Base-by-base conservation (phyloP, 2,113 vertebrate genomes). In the Malurus elegans region DNA sequence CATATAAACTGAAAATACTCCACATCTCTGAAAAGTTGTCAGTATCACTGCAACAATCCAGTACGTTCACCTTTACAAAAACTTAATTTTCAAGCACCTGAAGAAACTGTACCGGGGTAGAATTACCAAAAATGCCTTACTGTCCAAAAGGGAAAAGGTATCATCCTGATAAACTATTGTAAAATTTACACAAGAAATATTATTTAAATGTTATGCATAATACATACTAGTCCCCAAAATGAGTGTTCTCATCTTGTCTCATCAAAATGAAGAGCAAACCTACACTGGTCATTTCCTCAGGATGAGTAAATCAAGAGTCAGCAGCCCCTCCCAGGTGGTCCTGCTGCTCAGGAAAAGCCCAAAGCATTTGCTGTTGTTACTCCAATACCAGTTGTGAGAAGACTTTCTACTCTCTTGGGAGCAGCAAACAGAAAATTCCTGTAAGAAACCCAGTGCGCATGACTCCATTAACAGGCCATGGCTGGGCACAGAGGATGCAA, bases 401-500 rank as follows among this genome's bases (percentile, higher is more conserved):
- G 73, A 85, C 88, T 92, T 97, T 96, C 84, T 69, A 47, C 84
- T 92, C 93, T 88, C 96, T 94, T 23, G 53, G 74, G 95, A 95
- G 81, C 95, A 91, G 86, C 96, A 95, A 97, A 96, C 79, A 81
- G 87, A 96, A 97, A 94, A 97, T 92, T 94, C 78, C 91, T 95
- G 79, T 88, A 97, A 70, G 93, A 97, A 94, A 92, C 75, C 47
- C 75, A 11, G 13, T 28, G 78, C 14, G 5, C 88, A 95, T 76
- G 79, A 73, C 88, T 95, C 88, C 94, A 91, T 96, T 97, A 97
- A 94, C 67, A 95, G 89, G 91, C 96, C 75, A 95, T 50, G 93
- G 83, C 89, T 95, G 94, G 94, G 96, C 96, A 96, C 79, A 97
- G 89, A 97, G 94, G 96, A 96, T 93, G 38, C 84, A 97, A 96